Percentiles rank a stretch among this genome's conserved stretches.
These are phyloP conservation scores for Gymnothorax reevesii DNA, from an alignment of 2,797 vertebrate genomes.

Conservation along the genomic window DNA sequence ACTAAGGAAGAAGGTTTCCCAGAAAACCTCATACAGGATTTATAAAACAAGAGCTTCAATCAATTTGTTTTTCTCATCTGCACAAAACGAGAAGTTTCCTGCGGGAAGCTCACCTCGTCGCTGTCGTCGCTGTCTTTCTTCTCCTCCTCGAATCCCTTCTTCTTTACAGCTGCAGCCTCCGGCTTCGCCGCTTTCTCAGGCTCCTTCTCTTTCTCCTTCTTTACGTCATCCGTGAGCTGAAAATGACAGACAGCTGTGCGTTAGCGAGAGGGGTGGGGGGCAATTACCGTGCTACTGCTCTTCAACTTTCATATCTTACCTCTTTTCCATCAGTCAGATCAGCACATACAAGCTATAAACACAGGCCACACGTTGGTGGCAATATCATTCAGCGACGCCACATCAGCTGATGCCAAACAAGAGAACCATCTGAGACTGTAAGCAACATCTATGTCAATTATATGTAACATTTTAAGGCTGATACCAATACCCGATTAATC, in stretches of 20 bases:
- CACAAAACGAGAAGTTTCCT: background rate
- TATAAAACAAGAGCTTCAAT: background rate
- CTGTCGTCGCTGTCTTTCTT: conserved; percentile 87
- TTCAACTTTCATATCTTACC: too few relatives aligned
- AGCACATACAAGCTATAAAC: too few relatives aligned
- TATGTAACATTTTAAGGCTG: background rate
- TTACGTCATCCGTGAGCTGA: conserved; percentile 88
- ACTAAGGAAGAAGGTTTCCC: too few relatives aligned
- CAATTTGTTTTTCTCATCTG: background rate
- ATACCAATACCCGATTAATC: too few relatives aligned
- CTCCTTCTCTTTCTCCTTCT: conserved; percentile 93
- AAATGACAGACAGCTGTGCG: background rate
- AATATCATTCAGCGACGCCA: too few relatives aligned
- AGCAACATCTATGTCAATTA: background rate
- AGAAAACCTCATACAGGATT: too few relatives aligned
- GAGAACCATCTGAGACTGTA: background rate
- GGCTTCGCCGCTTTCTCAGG: conserved; percentile 82
- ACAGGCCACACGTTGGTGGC: too few relatives aligned
- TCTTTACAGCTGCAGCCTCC: conserved; percentile 74
- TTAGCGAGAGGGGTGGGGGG: background rate
- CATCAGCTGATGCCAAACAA: background rate
- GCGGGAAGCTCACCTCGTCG: conserved; percentile 68
- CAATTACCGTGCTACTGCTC: too few relatives aligned
- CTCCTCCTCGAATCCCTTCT: conserved; percentile 87
- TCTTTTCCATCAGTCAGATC: too few relatives aligned